These are phyloP conservation scores for Thecophora atra DNA, from an alignment of 2,888 invertebrate genomes.

Conservation along the genomic window DNA sequence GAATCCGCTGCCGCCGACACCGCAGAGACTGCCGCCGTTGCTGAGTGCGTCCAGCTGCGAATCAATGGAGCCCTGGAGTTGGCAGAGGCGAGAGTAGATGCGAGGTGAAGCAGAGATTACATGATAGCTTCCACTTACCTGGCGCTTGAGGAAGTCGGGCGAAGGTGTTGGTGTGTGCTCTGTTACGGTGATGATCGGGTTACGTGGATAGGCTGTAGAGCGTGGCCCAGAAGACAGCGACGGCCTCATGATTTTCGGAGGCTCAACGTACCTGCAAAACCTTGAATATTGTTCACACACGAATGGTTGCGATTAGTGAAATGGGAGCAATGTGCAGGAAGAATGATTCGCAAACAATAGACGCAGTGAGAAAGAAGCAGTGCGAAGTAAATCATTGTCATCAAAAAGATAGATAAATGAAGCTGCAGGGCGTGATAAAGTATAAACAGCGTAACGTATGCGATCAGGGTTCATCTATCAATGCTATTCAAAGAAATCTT, in stretches of 20 bases:
- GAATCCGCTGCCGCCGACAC: constrained; percentile 49
- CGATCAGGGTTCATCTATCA: too few relatives aligned
- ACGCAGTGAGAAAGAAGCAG: background rate
- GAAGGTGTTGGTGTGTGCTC: constrained; percentile 94
- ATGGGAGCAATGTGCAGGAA: constrained; percentile 48
- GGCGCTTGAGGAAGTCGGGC: constrained; percentile 84
- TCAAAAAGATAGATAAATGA: background rate
- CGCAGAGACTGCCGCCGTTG: constrained; percentile 58
- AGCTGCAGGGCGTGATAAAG: too few relatives aligned
- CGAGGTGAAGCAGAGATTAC: background rate
- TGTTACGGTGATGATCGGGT: constrained; percentile 96
- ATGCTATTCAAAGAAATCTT: too few relatives aligned
- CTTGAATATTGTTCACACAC: constrained; percentile 57
- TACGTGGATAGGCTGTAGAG: constrained; percentile 74
- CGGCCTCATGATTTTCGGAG: constrained; percentile 58
- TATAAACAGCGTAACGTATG: too few relatives aligned
- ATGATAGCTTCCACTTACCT: constrained; percentile 67
- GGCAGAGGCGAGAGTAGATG: background rate
- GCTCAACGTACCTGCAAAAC: constrained; percentile 66
- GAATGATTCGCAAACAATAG: background rate
- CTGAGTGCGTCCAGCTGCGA: constrained; percentile 78
- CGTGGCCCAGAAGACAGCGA: constrained; percentile 62
- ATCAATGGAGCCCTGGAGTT: constrained; percentile 79
- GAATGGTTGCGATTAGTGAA: constrained; percentile 45
- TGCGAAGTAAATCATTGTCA: background rate